phyloP scores from a whole-genome alignment of 92 coral and sea anemone genomes.

The Porites rus region DNA sequence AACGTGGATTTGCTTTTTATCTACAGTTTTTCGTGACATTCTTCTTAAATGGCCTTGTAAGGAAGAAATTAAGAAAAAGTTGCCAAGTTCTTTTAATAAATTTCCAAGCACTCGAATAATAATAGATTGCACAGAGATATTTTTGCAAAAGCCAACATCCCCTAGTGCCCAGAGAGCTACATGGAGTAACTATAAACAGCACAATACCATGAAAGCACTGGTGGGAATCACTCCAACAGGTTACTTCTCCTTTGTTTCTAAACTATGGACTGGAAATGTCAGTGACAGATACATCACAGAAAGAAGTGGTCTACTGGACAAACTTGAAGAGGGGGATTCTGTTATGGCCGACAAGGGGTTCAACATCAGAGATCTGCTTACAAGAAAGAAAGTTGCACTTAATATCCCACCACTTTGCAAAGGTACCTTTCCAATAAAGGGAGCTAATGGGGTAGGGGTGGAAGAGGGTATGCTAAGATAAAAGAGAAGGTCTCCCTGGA shows the following conservation, averaged over 20 bases:
- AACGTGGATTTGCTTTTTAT: too few species aligned
- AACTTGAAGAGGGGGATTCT: conserved; percentile 41
- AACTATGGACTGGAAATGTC: too few species aligned
- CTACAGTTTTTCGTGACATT: too few species aligned
- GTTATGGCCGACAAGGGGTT: conserved; percentile 54
- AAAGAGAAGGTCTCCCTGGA: background rate
- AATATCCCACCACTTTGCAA: conserved; percentile 54
- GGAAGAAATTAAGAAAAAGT: too few species aligned
- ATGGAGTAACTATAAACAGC: conserved; percentile 38
- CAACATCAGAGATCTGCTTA: conserved; percentile 40
- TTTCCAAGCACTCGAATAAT: too few species aligned
- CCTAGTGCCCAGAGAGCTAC: too few species aligned
- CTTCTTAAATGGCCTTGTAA: too few species aligned
- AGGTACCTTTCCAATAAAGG: conserved; percentile 6
- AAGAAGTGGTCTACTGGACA: conserved; percentile 44
- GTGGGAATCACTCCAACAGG: conserved; percentile 42
- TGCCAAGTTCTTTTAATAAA: too few species aligned
- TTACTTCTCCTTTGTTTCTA: too few species aligned
- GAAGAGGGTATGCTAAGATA: background rate
- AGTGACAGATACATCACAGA: conserved; percentile 25
- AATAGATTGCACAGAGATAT: too few species aligned
- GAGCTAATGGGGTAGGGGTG: conserved; percentile 1
- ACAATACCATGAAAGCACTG: conserved; percentile 46
- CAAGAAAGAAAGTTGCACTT: conserved; percentile 33
- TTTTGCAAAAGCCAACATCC: too few species aligned